A percentile compares a stretch with the other conserved stretches of the same genome.
phyloP scores from a whole-genome alignment of 2,888 invertebrate species.

The Augochlorella aurata region DNA sequence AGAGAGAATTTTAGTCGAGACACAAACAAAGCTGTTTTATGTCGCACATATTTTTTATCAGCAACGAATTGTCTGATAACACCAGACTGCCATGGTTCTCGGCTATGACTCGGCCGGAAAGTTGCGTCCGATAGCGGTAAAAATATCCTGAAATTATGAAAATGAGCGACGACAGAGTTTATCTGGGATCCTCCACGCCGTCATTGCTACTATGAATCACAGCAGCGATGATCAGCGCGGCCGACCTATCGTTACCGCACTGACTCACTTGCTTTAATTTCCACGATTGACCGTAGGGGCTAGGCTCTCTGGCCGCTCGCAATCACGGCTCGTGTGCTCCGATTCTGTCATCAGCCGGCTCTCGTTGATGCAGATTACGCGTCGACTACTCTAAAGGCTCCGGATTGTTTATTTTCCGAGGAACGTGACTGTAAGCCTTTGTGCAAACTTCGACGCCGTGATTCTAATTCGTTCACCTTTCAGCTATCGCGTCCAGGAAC shows the following conservation, averaged over 20 bases:
- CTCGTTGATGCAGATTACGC: background rate
- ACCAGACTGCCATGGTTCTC: background rate
- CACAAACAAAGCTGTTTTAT: background rate
- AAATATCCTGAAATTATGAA: slow-evolving; percentile 44
- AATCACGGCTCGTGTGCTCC: background rate
- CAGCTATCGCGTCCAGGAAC: background rate
- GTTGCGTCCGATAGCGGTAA: slow-evolving; percentile 47
- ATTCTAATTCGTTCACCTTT: background rate
- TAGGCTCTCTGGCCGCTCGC: background rate
- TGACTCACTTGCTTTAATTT: slow-evolving; percentile 42
- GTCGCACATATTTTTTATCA: background rate
- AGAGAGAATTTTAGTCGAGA: background rate
- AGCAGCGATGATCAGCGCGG: slow-evolving; percentile 4
- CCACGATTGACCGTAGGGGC: slow-evolving; percentile 25
- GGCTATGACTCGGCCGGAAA: slow-evolving; percentile 38
- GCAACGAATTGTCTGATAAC: background rate
- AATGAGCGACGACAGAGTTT: slow-evolving; percentile 24
- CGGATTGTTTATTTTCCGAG: background rate
- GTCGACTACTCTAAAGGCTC: background rate
- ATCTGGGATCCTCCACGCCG: slow-evolving; percentile 16
- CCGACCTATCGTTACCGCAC: slow-evolving; percentile 18
- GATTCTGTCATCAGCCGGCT: background rate
- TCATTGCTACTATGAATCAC: slow-evolving; percentile 42
- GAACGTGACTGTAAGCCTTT: background rate
- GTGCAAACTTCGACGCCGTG: background rate